Evolutionary conservation across 1,140 invertebrate species (phyloP).

Genomic region (Diachasmimorpha longicaudata): DNA sequence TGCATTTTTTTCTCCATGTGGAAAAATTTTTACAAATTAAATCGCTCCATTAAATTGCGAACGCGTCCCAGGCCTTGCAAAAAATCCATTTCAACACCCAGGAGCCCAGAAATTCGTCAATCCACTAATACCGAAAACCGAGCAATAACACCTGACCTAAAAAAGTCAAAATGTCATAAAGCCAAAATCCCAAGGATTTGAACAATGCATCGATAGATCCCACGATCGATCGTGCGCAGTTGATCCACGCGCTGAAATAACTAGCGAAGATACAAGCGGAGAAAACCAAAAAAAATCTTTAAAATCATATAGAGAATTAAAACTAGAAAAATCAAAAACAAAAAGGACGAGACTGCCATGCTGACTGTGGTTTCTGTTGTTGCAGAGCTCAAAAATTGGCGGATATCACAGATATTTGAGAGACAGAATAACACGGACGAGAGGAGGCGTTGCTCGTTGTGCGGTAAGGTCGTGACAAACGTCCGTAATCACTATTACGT

Average conservation of each 20-base stretch:
- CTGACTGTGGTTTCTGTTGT: slow-evolving; percentile 65
- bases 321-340: slow-evolving; percentile 26
- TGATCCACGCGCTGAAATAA: background rate
- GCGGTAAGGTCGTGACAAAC: slow-evolving; percentile 73
- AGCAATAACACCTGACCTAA: background rate
- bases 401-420: slow-evolving; percentile 72
- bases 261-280: background rate
- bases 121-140: background rate
- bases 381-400: slow-evolving; percentile 72
- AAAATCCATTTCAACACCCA: background rate
- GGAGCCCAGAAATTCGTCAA: background rate
- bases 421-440: slow-evolving; percentile 69
- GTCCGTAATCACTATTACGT: slow-evolving; percentile 74
- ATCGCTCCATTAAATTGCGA: no score
- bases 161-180: background rate
- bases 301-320: background rate
- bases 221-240: slow-evolving; percentile 29
- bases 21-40: no score
- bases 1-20: no score
- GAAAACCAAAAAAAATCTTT: background rate
- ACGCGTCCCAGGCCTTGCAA: background rate
- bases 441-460: slow-evolving; percentile 69
- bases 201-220: slow-evolving; percentile 29
- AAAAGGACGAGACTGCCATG: slow-evolving; percentile 43
- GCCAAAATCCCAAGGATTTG: slow-evolving; percentile 13